These are phyloP conservation scores for Lycaena phlaeas DNA, from an alignment of 2,888 invertebrate species.

Conservation along the genomic window DNA sequence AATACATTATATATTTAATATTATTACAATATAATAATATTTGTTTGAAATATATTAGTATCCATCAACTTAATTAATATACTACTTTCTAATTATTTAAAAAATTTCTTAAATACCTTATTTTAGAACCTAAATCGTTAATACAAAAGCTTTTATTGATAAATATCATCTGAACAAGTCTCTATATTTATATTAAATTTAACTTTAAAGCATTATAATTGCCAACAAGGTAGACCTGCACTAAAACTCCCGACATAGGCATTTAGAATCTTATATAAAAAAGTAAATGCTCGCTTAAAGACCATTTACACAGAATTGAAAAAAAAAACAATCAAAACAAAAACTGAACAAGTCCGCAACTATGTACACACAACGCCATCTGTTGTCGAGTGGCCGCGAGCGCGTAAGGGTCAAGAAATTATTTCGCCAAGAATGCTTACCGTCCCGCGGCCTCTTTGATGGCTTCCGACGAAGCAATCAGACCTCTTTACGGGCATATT, in stretches of 20 bases:
- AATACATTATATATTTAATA: too few relatives aligned
- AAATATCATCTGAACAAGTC: too few relatives aligned
- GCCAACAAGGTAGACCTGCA: neutral
- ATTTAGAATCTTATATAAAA: conserved; percentile 69
- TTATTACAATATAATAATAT: too few relatives aligned
- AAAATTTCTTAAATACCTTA: too few relatives aligned
- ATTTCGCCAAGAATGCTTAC: conserved; percentile 54
- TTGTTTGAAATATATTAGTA: too few relatives aligned
- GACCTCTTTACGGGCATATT: conserved; percentile 68
- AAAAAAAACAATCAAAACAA: conserved; percentile 45
- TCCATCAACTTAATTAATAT: too few relatives aligned
- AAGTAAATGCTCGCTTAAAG: conserved; percentile 63
- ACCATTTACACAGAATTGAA: conserved; percentile 63
- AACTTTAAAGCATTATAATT: too few relatives aligned
- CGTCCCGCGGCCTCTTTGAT: conserved; percentile 64
- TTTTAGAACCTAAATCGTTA: too few relatives aligned
- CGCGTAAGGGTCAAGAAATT: conserved; percentile 55
- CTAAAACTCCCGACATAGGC: conserved; percentile 36
- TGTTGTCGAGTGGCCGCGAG: conserved; percentile 51
- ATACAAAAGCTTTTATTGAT: too few relatives aligned
- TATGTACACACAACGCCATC: conserved; percentile 66
- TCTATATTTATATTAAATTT: too few relatives aligned
- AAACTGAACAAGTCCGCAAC: conserved; percentile 40
- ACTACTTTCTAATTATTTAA: too few relatives aligned
- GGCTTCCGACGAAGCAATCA: conserved; percentile 70